Evolutionary conservation across 2,113 vertebrate species (phyloP).

Genomic region (Psittacus erithacus): DNA sequence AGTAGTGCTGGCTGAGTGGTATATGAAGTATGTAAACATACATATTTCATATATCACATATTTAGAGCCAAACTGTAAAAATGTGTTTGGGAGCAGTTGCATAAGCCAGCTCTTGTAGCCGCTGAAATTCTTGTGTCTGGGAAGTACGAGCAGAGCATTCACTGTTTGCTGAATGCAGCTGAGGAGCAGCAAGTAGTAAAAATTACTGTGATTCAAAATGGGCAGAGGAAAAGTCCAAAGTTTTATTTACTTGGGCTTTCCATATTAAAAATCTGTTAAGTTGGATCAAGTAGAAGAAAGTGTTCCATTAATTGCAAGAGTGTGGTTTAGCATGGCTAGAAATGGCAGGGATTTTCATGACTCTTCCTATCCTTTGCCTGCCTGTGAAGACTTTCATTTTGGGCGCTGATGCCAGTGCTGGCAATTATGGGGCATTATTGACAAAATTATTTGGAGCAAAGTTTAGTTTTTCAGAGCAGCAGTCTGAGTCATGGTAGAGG

Average conservation of each 20-base stretch:
- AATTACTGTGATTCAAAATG: background rate
- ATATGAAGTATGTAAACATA: background rate
- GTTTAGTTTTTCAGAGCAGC: background rate
- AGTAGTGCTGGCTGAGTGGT: background rate
- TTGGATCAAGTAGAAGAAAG: background rate
- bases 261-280: background rate
- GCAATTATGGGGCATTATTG: background rate
- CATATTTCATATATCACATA: background rate
- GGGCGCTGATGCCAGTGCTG: background rate
- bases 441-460: background rate
- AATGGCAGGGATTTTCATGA: background rate
- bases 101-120: background rate
- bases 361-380: background rate
- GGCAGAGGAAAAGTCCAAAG: background rate
- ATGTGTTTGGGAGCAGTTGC: background rate
- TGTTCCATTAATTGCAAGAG: background rate
- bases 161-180: background rate
- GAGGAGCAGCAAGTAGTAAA: background rate
- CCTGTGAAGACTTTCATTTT: background rate
- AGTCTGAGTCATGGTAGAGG: background rate
- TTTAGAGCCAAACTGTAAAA: conserved; percentile 31
- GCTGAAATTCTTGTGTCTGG: conserved; percentile 9
- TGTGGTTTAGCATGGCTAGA: background rate
- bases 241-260: background rate
- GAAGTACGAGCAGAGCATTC: background rate